Evolutionary conservation across 2,113 vertebrate species (phyloP), one percentile per base, ranked within the genome.

Genomic region (Chrysochloris asiatica): DNA sequence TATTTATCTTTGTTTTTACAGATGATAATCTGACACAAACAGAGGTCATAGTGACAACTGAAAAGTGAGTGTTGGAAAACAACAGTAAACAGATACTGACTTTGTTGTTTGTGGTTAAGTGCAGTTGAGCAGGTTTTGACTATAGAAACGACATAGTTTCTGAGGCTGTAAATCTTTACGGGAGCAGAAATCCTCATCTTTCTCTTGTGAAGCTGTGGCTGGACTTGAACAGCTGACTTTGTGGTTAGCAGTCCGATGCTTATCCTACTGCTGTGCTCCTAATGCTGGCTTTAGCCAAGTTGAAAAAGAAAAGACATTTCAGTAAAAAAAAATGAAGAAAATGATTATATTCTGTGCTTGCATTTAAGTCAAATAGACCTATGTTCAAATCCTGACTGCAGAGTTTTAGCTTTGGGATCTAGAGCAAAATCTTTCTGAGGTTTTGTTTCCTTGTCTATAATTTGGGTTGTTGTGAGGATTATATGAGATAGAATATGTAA

Each of bases 41-140:
- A 80, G 95, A 97, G 52, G 89, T 91, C 61, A n/a, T 97, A 19
- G 61, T 85, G 36, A 21, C 97, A 85, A n/a, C 97, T 94, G 94
- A 98, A 96, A 98, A 97, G 98, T 98, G 97, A 77, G 97, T 97
- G 43, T 50, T 92, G 33, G 24, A 50, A 81, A 86, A 71, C 63
- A 56, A 0, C 24, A 54, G n/a, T n/a, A n/a, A n/a, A 10, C 61
- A 22, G 9, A 36, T 28, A 10, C 21, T 80, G n/a, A n/a, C n/a
- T n/a, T n/a, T n/a, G n/a, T n/a, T n/a, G n/a, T n/a, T n/a, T n/a
- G n/a, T n/a, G n/a, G n/a, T n/a, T n/a, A n/a, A n/a, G n/a, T n/a
- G n/a, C n/a, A n/a, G n/a, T n/a, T n/a, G n/a, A n/a, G n/a, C n/a
- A n/a, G n/a, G n/a, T n/a, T n/a, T n/a, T n/a, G n/a, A n/a, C n/a